These are phyloP conservation scores for Agrotis exclamationis DNA, from an alignment of 2,888 invertebrate genomes.

Conservation along the genomic window DNA sequence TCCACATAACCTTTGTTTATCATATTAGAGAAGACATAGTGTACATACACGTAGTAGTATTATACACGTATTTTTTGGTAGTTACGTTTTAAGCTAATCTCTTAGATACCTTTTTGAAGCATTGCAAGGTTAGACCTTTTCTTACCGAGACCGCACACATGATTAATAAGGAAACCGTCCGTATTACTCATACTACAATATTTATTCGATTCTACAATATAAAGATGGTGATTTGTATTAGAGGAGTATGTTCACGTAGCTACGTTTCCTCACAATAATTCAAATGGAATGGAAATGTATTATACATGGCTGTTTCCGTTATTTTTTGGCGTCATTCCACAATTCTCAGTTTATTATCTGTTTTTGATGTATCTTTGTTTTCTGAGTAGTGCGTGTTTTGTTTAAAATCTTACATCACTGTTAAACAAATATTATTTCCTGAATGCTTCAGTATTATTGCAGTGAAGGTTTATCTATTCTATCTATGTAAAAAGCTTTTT, in stretches of 20 bases:
- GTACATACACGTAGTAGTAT: no score
- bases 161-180: conserved; percentile 1
- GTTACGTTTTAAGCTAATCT: neutral
- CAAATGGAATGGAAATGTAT: conserved; percentile 53
- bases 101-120: conserved; percentile 2
- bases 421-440: neutral
- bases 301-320: conserved; percentile 48
- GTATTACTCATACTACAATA: conserved; percentile 32
- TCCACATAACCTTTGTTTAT: no score
- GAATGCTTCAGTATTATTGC: no score
- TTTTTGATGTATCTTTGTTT: conserved; percentile 52
- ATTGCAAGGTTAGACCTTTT: conserved; percentile 10
- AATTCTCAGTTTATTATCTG: conserved; percentile 42
- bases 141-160: neutral
- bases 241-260: conserved; percentile 40
- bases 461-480: no score
- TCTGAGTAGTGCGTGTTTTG: conserved; percentile 8
- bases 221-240: conserved; percentile 54
- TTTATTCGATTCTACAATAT: conserved; percentile 28
- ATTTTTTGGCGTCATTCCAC: conserved; percentile 61
- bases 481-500: no score
- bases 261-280: conserved; percentile 58
- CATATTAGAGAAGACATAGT: no score
- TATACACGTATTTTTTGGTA: no score
- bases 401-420: conserved; percentile 11